Evolutionary conservation across 2,888 invertebrate genomes (phyloP).

Genomic region (Brassicogethes aeneus): DNA sequence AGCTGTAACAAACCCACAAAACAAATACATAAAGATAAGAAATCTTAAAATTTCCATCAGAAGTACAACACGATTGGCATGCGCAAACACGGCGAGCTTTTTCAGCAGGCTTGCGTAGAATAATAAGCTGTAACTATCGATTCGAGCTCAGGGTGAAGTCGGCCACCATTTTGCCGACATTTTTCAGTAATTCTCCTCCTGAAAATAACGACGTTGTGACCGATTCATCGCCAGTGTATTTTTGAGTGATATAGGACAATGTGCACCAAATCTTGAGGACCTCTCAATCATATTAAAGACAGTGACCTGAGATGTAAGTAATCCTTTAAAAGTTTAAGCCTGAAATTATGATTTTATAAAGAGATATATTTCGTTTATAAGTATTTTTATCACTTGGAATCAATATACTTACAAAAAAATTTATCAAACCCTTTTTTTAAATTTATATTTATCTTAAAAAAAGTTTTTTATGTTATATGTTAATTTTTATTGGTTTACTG

Average conservation of each 20-base stretch:
- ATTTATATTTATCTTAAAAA: too few species aligned
- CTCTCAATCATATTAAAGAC: too few species aligned
- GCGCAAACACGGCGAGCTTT: constrained; percentile 8
- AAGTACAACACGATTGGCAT: not conserved
- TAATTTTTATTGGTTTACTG: too few species aligned
- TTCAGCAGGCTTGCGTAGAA: constrained; percentile 30
- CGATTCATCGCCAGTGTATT: not conserved
- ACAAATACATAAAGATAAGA: not conserved
- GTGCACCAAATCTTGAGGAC: constrained; percentile 1
- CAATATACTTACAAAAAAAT: too few species aligned
- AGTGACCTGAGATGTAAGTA: too few species aligned
- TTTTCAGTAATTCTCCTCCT: constrained; percentile 13
- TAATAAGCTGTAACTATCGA: constrained; percentile 30
- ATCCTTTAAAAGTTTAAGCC: too few species aligned
- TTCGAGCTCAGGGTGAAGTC: constrained; percentile 34
- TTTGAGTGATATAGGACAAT: too few species aligned
- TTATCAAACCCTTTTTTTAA: too few species aligned
- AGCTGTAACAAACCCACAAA: not conserved
- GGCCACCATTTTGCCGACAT: constrained; percentile 32
- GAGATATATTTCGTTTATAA: too few species aligned
- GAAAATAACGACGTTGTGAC: not conserved
- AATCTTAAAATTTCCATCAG: not conserved
- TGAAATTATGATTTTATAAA: too few species aligned
- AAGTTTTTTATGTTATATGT: too few species aligned
- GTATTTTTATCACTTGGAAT: too few species aligned